Conservation (phyloP, 2,888 invertebrate species). For the Ornithoptera priamus region DNA sequence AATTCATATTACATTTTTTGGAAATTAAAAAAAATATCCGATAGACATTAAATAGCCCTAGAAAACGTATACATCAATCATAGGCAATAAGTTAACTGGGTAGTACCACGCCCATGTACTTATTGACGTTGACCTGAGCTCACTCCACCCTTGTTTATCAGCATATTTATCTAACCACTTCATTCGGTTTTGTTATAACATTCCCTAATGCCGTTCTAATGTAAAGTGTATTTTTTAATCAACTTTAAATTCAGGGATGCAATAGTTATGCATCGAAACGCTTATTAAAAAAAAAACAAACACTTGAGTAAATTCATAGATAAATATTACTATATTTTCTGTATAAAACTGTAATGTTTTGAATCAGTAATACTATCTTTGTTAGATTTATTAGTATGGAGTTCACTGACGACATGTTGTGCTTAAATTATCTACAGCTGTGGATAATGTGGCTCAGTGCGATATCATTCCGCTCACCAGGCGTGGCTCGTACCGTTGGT, state of each 20-base stretch:
- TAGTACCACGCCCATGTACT: conserved; percentile 58
- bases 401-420: neutral
- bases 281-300: neutral
- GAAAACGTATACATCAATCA: neutral
- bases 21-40: too few species aligned
- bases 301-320: too few species aligned
- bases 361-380: neutral
- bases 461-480: neutral
- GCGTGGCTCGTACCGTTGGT: neutral
- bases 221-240: neutral
- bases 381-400: neutral
- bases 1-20: too few species aligned
- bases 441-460: neutral
- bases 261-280: neutral
- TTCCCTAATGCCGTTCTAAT: conserved; percentile 22
- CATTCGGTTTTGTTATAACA: conserved; percentile 35
- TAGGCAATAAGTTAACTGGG: conserved; percentile 26
- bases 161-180: conserved; percentile 55
- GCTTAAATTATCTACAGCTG: neutral
- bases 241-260: neutral
- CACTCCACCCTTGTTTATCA: conserved; percentile 72
- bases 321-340: too few species aligned
- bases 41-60: neutral
- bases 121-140: conserved; percentile 62
- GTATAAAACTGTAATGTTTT: neutral